Percentiles rank a stretch among this genome's conserved stretches.
Conservation (phyloP, 2,888 invertebrate species). For the Ophion slaviceki region DNA sequence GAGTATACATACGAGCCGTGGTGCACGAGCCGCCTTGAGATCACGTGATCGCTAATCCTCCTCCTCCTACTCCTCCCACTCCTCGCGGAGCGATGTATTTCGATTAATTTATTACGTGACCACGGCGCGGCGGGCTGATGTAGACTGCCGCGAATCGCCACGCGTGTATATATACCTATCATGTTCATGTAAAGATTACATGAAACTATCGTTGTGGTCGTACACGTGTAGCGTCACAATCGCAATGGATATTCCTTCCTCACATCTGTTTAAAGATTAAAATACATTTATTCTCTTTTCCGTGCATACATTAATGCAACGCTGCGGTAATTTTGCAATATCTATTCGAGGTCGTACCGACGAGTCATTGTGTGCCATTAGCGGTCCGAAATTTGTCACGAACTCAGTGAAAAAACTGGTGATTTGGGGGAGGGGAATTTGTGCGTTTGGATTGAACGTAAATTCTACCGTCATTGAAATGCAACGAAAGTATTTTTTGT, state of each 20-base stretch:
- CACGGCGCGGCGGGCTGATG: constrained; percentile 44
- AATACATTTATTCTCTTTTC: too few species aligned
- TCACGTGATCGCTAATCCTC: constrained; percentile 58
- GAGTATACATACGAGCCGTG: constrained; percentile 11
- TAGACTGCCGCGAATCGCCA: constrained; percentile 6
- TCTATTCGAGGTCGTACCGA: too few species aligned
- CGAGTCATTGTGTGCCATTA: too few species aligned
- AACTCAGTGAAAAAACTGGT: too few species aligned
- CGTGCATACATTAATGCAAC: too few species aligned
- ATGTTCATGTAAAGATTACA: neutral
- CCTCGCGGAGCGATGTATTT: constrained; percentile 66
- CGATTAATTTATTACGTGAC: constrained; percentile 68
- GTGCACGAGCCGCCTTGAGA: neutral
- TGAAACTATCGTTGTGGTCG: constrained; percentile 40
- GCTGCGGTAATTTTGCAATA: too few species aligned
- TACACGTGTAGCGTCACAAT: constrained; percentile 49
- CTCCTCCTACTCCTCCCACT: neutral
- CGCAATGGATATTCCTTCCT: constrained; percentile 40
- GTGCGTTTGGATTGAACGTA: too few species aligned
- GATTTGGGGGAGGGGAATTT: too few species aligned
- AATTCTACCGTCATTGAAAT: too few species aligned
- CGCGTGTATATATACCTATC: neutral
- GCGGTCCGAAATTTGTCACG: too few species aligned
- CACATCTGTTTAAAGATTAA: neutral
- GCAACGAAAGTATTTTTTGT: too few species aligned